phyloP scores from a whole-genome alignment of 53 echinoderm and acorn worm genomes.

The Holothuria leucospilota region DNA sequence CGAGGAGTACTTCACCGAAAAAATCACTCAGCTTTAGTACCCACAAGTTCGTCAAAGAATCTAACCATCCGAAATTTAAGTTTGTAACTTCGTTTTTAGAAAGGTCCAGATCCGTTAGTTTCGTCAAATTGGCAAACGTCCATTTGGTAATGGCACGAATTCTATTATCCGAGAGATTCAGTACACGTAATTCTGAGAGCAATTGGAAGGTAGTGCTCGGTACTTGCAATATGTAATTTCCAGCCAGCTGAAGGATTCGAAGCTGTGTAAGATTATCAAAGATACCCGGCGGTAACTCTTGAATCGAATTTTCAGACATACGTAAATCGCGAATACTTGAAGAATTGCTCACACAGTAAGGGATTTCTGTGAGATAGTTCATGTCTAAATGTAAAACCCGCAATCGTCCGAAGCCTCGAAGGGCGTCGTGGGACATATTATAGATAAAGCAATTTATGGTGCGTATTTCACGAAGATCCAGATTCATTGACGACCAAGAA shows the following conservation, averaged over 20 bases:
- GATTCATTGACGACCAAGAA: conserved; percentile 1
- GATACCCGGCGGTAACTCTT: conserved; percentile 18
- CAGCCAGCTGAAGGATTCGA: conserved; percentile 64
- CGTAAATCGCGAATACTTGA: conserved; percentile 60
- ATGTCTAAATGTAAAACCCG: neutral
- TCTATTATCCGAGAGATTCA: conserved; percentile 76
- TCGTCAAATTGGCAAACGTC: conserved; percentile 66
- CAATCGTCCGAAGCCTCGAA: neutral
- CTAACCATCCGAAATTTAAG: conserved; percentile 71
- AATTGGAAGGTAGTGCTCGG: conserved; percentile 61
- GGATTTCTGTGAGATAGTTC: conserved; percentile 16
- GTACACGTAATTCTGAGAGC: conserved; percentile 58
- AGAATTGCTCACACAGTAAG: conserved; percentile 5
- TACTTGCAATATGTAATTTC: conserved; percentile 61
- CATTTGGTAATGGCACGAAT: conserved; percentile 54
- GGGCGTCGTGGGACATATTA: conserved; percentile 10
- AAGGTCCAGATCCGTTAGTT: conserved; percentile 77
- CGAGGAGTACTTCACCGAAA: neutral
- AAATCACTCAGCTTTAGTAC: conserved; percentile 64
- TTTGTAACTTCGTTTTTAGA: conserved; percentile 65
- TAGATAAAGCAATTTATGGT: neutral
- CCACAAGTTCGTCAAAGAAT: conserved; percentile 66
- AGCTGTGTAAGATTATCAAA: conserved; percentile 74
- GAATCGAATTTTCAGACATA: conserved; percentile 64
- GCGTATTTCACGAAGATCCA: conserved; percentile 9